These are phyloP conservation scores for Gortyna flavago DNA, from an alignment of 2,888 invertebrate species.

Conservation along the genomic window DNA sequence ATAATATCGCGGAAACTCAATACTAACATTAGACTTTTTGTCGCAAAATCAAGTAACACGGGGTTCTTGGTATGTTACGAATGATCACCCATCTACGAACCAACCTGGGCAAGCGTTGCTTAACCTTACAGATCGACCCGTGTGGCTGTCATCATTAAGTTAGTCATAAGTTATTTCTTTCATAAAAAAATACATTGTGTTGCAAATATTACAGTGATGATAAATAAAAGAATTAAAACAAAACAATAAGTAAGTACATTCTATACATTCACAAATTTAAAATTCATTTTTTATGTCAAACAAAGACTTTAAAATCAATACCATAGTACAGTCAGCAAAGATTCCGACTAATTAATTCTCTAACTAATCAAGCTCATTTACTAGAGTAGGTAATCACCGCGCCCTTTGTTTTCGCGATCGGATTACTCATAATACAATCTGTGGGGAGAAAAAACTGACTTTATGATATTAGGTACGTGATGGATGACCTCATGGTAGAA, in stretches of 20 bases:
- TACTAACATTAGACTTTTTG: not conserved
- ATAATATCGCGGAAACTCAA: not conserved
- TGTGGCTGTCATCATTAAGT: too few relatives aligned
- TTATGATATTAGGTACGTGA: slow-evolving; percentile 39
- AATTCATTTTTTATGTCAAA: too few relatives aligned
- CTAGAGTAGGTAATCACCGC: slow-evolving; percentile 54
- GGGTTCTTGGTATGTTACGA: too few relatives aligned
- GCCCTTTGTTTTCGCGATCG: slow-evolving; percentile 54
- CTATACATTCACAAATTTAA: too few relatives aligned
- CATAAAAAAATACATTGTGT: too few relatives aligned
- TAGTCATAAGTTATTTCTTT: too few relatives aligned
- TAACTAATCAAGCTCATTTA: slow-evolving; percentile 49
- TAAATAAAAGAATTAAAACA: too few relatives aligned
- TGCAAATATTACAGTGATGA: too few relatives aligned
- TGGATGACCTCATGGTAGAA: slow-evolving; percentile 37
- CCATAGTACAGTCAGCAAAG: slow-evolving; percentile 12
- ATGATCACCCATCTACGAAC: too few relatives aligned
- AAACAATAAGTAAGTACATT: too few relatives aligned
- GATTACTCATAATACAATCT: slow-evolving; percentile 55
- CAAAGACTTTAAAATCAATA: slow-evolving; percentile 13
- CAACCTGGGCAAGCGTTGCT: too few relatives aligned
- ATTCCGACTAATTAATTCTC: slow-evolving; percentile 45
- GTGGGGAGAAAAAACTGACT: slow-evolving; percentile 41
- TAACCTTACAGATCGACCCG: too few relatives aligned
- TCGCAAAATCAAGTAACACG: not conserved